A percentile compares a stretch with the other conserved stretches of the same genome.
Evolutionary conservation across 1,140 invertebrate genomes (phyloP).

Genomic region (Heliothis virescens): DNA sequence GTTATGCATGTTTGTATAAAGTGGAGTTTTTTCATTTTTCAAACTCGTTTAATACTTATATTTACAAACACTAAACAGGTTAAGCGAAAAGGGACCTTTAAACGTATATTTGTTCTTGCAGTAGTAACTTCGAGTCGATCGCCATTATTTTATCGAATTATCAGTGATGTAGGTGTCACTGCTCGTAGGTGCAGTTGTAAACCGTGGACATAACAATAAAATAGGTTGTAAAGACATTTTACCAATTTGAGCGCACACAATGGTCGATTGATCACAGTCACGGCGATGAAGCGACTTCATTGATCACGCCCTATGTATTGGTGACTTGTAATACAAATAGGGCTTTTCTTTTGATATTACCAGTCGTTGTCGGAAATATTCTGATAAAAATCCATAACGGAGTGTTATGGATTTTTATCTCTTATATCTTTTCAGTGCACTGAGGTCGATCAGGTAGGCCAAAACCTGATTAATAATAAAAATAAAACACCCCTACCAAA

Average conservation of each 20-base stretch:
- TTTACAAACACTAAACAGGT: conserved; percentile 14
- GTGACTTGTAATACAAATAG: conserved; percentile 29
- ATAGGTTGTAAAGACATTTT: conserved; percentile 46
- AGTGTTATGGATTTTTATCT: no score
- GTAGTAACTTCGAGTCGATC: conserved; percentile 30
- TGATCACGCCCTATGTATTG: conserved; percentile 23
- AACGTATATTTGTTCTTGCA: conserved; percentile 25
- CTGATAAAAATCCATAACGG: background rate
- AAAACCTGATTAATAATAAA: conserved; percentile 60
- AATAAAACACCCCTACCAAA: conserved; percentile 62
- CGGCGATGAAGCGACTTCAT: conserved; percentile 15
- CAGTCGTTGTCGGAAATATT: background rate
- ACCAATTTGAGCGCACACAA: conserved; percentile 50
- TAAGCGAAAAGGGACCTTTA: conserved; percentile 9
- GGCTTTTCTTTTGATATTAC: background rate
- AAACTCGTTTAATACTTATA: background rate
- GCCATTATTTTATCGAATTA: conserved; percentile 49
- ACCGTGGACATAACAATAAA: conserved; percentile 43
- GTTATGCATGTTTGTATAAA: background rate
- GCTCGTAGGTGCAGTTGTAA: conserved; percentile 33
- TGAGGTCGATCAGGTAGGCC: conserved; percentile 35
- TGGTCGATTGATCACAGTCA: conserved; percentile 55
- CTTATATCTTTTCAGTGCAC: conserved; percentile 8
- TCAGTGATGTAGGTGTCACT: conserved; percentile 48
- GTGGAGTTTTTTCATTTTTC: background rate